Evolutionary conservation across 2,888 invertebrate genomes (phyloP), one percentile per base, ranked within the genome.

Genomic region (Myopa tessellatipennis): DNA sequence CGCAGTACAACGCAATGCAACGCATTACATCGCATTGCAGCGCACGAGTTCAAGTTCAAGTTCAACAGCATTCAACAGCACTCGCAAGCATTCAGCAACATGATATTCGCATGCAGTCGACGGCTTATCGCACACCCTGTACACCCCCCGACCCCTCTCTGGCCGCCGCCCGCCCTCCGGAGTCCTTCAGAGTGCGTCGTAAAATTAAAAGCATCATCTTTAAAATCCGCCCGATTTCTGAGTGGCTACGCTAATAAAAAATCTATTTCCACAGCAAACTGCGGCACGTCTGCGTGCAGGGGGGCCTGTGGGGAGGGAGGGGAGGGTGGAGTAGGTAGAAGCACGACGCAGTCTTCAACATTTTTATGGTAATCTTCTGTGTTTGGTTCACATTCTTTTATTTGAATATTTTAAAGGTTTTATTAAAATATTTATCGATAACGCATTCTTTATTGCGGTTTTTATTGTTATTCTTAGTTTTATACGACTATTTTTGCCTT

Each of bases 241-340:
- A 74, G 55, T 74, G 67, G 52, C 45, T 55, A 16, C 45, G 67
- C 68, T 68, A 55, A 55, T 67, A 74, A 67, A 74, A 74, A 74
- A 68, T 74, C 38, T 68, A 68, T 74, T 74, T 52, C 55, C 55
- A 67, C 18, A 60, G 60, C 14, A 18, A 18, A 16, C 60, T 60
- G 45, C 6, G 10, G 10, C 45, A 3, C 3, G 45, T 45, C 45
- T 45, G 45, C 10, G 45, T 45, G 45, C 6, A 45, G 45, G 45
- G 45, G 45, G 10, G 45, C 6, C 6, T 45, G 1, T 8, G 10
- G 45, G 45, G 7, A n/a, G 45, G 10, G 6, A 10, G 45, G 6
- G 10, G 10, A 45, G 45, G 45, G 45, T 1, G 7, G 10, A 60
- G 10, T 60, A 60, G 18, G 18, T 18, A 60, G 12, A 6, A n/a